phyloP scores from a whole-genome alignment of 2,113 vertebrate species.

The Cephalopterus ornatus region DNA sequence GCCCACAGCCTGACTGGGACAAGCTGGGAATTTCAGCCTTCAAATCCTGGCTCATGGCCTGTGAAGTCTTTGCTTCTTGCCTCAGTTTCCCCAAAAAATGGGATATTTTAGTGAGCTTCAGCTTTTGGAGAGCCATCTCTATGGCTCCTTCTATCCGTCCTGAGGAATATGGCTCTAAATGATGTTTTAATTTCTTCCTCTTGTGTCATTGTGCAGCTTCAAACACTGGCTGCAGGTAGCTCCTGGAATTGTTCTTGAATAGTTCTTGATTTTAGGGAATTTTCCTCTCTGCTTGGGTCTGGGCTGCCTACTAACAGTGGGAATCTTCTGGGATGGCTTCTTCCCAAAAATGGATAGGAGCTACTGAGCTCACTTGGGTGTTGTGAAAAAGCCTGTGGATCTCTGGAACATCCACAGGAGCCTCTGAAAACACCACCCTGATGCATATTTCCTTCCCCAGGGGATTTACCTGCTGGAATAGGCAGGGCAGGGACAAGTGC shows the following conservation, averaged over 20 bases:
- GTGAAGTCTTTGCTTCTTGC: neutral
- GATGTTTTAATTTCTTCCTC: neutral
- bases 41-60: neutral
- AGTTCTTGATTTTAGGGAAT: neutral
- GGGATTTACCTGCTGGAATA: neutral
- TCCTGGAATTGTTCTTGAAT: neutral
- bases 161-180: neutral
- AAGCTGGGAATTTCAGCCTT: neutral
- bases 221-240: neutral
- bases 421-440: neutral
- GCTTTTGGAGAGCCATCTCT: neutral
- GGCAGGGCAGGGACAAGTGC: neutral
- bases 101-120: neutral
- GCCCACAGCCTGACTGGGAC: neutral
- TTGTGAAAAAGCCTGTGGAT: neutral
- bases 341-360: neutral
- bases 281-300: neutral
- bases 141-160: neutral
- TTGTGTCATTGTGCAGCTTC: neutral
- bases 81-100: neutral
- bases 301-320: neutral
- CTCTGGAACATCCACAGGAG: fast-evolving
- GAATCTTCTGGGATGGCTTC: neutral
- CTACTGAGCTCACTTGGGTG: neutral
- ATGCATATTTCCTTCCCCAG: neutral